Conservation (phyloP, 2,888 invertebrate species). For the Noctua comes region DNA sequence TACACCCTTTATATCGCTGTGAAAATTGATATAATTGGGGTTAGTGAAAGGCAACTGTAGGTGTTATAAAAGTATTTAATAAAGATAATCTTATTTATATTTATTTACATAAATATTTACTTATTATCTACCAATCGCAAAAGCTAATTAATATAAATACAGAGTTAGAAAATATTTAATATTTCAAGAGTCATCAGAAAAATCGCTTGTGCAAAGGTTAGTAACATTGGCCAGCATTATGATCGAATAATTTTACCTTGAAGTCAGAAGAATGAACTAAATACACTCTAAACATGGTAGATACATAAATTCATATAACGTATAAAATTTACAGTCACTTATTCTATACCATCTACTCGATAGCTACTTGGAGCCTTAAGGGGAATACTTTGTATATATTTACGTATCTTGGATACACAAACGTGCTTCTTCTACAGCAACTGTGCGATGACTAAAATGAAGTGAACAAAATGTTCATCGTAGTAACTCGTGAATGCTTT, state of each 20-base stretch:
- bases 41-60: constrained; percentile 18
- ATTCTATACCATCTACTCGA: background rate
- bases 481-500: constrained; percentile 1
- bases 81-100: background rate
- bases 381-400: background rate
- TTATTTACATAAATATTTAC: background rate
- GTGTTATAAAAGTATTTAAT: constrained; percentile 12
- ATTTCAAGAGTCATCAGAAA: background rate
- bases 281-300: constrained; percentile 1
- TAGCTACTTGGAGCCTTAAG: background rate
- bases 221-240: constrained; percentile 21
- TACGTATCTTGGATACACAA: background rate
- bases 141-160: constrained; percentile 9
- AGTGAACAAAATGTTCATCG: constrained; percentile 22
- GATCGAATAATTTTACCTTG: constrained; percentile 36
- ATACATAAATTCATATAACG: background rate
- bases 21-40: background rate
- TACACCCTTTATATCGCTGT: too few species aligned
- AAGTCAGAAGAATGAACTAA: constrained; percentile 20
- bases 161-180: background rate
- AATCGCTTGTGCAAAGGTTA: constrained; percentile 46
- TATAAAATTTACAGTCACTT: background rate
- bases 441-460: constrained; percentile 31
- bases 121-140: constrained; percentile 22
- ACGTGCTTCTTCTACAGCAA: constrained; percentile 24